Conservation (phyloP, 1,140 invertebrate genomes). For the Ceratosolen fusciceps region DNA sequence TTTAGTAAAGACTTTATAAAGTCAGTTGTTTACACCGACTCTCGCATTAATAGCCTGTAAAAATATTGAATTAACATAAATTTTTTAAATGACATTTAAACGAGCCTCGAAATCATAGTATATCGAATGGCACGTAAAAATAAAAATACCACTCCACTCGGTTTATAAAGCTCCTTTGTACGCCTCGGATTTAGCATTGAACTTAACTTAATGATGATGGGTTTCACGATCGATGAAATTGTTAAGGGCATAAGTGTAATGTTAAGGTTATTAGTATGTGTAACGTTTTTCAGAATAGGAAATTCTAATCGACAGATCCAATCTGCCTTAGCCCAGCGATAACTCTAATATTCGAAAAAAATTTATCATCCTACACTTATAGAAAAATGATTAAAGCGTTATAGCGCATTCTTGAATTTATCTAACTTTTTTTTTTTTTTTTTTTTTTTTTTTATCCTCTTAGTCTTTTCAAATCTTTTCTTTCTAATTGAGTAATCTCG, state of each 20-base stretch:
- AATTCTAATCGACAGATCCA: not conserved
- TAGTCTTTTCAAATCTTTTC: too few species aligned
- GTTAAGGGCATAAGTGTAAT: not conserved
- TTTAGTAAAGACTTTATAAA: too few species aligned
- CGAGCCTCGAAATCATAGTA: too few species aligned
- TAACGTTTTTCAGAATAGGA: not conserved
- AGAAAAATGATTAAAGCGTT: not conserved
- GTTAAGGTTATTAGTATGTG: not conserved
- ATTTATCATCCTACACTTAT: not conserved
- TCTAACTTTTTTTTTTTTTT: not conserved
- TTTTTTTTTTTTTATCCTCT: too few species aligned
- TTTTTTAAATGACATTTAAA: too few species aligned
- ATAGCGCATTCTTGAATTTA: not conserved
- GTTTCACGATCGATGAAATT: not conserved
- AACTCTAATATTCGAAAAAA: not conserved
- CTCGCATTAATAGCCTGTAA: too few species aligned
- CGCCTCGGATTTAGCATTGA: slow-evolving; percentile 11
- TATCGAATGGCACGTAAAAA: too few species aligned
- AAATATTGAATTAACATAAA: too few species aligned
- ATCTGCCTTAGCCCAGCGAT: not conserved
- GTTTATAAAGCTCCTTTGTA: too few species aligned
- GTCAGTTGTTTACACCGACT: too few species aligned
- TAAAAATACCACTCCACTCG: too few species aligned
- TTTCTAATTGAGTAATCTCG: too few species aligned
- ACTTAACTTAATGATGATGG: not conserved